Evolutionary conservation across 2,113 vertebrate species (phyloP).

Genomic region (Nestor notabilis): DNA sequence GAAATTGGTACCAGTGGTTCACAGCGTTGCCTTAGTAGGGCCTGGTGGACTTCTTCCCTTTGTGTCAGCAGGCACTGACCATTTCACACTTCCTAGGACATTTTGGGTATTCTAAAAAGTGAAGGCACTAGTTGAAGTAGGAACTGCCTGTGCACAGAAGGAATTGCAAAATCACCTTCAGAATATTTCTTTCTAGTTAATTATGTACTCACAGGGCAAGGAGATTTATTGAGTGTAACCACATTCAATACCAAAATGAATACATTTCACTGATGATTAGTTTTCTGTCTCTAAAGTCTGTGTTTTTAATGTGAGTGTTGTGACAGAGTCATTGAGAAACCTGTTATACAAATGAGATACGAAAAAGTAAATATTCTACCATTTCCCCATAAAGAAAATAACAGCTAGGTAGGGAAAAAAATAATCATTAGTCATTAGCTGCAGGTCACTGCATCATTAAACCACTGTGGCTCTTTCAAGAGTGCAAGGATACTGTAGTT

Average conservation of each 20-base stretch:
- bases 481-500: not conserved
- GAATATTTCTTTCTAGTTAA: conserved; percentile 22
- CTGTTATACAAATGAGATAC: not conserved
- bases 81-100: not conserved
- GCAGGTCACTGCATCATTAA: not conserved
- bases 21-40: not conserved
- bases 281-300: not conserved
- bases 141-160: not conserved
- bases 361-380: not conserved
- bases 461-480: not conserved
- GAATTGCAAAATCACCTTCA: not conserved
- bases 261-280: not conserved
- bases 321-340: not conserved
- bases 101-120: not conserved
- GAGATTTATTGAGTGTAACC: not conserved
- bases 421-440: not conserved
- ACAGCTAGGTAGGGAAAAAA: not conserved
- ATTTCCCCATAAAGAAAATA: not conserved
- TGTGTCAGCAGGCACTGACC: not conserved
- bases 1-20: not conserved
- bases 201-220: not conserved
- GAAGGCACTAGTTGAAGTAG: not conserved
- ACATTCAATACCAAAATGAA: not conserved
- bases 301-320: not conserved
- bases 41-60: not conserved